phyloP scores from a whole-genome alignment of 2,113 vertebrate species.

The Silurus meridionalis region DNA sequence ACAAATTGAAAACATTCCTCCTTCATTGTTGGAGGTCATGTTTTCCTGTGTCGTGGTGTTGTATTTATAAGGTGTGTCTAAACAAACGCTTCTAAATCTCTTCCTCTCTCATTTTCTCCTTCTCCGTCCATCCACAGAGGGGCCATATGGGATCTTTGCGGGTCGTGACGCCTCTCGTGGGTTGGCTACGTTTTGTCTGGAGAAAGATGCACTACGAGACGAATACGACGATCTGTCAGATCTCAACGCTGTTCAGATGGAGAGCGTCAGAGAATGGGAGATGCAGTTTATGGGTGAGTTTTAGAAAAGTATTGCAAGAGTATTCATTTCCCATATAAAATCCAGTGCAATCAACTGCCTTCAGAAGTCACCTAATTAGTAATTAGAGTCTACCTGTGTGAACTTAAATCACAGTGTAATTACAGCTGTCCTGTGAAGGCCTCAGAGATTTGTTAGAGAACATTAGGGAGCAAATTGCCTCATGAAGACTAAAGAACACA shows the following conservation, averaged over 20 bases:
- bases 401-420: too few relatives aligned
- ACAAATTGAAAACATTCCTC: neutral
- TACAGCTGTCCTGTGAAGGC: too few relatives aligned
- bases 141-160: conserved; percentile 96
- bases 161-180: conserved; percentile 96
- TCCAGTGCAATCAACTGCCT: too few relatives aligned
- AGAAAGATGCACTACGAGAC: conserved; percentile 91
- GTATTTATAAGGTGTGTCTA: neutral
- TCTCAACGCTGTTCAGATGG: conserved; percentile 97
- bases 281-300: conserved; percentile 97
- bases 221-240: conserved; percentile 98
- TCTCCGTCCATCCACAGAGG: conserved; percentile 70
- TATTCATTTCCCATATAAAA: too few relatives aligned
- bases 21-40: neutral
- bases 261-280: conserved; percentile 98
- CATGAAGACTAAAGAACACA: too few relatives aligned
- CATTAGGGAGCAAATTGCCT: too few relatives aligned
- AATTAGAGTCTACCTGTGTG: too few relatives aligned
- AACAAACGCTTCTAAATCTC: neutral
- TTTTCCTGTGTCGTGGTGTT: neutral
- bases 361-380: too few relatives aligned
- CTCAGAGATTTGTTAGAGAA: too few relatives aligned
- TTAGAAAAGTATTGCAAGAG: too few relatives aligned
- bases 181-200: conserved; percentile 96
- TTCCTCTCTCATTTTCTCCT: neutral